Evolutionary conservation across 2,113 vertebrate genomes (phyloP).

Genomic region (Passer montanus): DNA sequence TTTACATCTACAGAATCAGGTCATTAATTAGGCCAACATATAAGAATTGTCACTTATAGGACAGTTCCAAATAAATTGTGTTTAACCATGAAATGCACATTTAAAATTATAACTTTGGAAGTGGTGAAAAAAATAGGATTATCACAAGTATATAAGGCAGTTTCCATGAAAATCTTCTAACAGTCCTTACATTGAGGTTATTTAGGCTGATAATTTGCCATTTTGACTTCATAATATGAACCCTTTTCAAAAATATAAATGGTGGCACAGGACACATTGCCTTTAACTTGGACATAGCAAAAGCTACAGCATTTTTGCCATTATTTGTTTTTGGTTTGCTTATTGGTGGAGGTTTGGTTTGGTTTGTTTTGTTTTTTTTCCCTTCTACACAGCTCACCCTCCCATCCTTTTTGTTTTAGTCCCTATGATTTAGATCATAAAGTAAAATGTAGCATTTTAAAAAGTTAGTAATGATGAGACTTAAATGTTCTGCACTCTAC

Average conservation of each 20-base stretch:
- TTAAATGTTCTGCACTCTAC: not conserved
- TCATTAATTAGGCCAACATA: slow-evolving; percentile 33
- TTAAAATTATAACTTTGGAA: not conserved
- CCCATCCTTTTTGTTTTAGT: not conserved
- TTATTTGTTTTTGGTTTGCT: not conserved
- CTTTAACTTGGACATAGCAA: not conserved
- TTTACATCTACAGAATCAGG: not conserved
- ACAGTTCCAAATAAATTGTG: not conserved
- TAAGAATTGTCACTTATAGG: not conserved
- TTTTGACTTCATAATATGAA: not conserved
- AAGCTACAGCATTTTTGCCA: not conserved
- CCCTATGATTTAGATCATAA: not conserved
- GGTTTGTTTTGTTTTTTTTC: not conserved
- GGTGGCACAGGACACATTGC: not conserved
- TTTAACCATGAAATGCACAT: not conserved
- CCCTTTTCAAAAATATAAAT: not conserved
- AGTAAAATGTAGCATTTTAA: not conserved
- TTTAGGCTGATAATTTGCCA: not conserved
- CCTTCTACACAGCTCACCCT: not conserved
- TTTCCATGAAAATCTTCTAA: not conserved
- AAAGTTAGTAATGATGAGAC: not conserved
- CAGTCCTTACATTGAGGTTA: not conserved
- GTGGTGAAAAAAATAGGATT: not conserved
- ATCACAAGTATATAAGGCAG: not conserved
- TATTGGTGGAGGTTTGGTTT: not conserved